Evolutionary conservation across 2,797 vertebrate genomes (phyloP).

Genomic region (Simalia tracyae): DNA sequence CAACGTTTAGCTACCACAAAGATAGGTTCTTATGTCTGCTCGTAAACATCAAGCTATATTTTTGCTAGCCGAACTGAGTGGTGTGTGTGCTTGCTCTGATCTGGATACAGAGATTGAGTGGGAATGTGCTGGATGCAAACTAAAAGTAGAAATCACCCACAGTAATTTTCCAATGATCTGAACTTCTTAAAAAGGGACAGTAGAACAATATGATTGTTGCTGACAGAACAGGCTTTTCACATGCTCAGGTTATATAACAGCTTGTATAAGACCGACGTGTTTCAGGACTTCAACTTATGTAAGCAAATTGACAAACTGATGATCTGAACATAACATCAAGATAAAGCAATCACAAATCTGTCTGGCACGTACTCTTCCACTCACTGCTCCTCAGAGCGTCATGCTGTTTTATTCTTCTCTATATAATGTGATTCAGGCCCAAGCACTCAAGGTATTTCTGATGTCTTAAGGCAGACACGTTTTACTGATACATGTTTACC

Average conservation of each 20-base stretch:
- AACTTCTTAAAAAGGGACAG: background rate
- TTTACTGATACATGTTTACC: background rate
- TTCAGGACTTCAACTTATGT: conserved; percentile 43
- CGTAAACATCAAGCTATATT: no score
- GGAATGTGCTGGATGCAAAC: no score
- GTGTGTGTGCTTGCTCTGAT: no score
- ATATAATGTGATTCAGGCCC: conserved; percentile 50
- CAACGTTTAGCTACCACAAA: no score
- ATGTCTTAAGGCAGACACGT: background rate
- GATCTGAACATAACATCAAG: conserved; percentile 36
- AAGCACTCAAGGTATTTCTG: conserved; percentile 27
- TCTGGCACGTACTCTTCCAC: conserved; percentile 58
- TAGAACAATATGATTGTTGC: background rate
- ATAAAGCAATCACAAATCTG: conserved; percentile 22
- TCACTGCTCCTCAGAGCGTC: conserved; percentile 37
- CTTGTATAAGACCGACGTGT: background rate
- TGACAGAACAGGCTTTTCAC: conserved; percentile 13
- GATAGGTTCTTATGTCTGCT: no score
- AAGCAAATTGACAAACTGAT: conserved; percentile 29
- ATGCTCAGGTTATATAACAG: conserved; percentile 28
- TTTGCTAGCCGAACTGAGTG: no score
- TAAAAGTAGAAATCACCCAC: no score
- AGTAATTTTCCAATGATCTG: background rate
- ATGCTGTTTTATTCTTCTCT: conserved; percentile 27
- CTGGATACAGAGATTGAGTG: no score